Percentiles rank a stretch among this genome's conserved stretches.
These are phyloP conservation scores for Incurvaria masculella DNA, from an alignment of 2,888 invertebrate genomes.

Conservation along the genomic window DNA sequence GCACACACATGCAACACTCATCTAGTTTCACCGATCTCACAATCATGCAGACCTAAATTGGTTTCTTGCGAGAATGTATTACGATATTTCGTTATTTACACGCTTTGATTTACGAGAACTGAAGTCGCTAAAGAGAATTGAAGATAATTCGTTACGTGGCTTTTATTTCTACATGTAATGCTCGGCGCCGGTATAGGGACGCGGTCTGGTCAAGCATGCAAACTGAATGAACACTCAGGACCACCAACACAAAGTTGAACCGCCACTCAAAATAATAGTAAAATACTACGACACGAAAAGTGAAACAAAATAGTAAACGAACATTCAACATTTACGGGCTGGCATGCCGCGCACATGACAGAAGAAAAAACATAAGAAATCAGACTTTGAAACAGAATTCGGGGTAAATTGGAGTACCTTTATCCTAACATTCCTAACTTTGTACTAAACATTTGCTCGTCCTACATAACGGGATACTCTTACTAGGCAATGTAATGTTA, in stretches of 20 bases:
- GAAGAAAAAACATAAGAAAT: not conserved
- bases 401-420: not conserved
- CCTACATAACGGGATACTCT: not conserved
- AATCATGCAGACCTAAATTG: slow-evolving; percentile 41
- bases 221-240: not conserved
- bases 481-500: not conserved
- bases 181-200: too few species aligned
- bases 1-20: slow-evolving; percentile 56
- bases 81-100: not conserved
- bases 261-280: not conserved
- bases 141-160: not conserved
- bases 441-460: not conserved
- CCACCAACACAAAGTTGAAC: not conserved
- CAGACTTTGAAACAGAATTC: not conserved
- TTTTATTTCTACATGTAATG: too few species aligned
- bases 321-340: not conserved
- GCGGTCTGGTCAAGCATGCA: too few species aligned
- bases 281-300: not conserved
- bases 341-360: not conserved
- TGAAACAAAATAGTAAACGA: not conserved
- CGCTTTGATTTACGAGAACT: not conserved
- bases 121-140: not conserved
- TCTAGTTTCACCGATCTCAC: slow-evolving; percentile 36
- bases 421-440: not conserved
- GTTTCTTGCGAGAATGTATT: not conserved